Evolutionary conservation across 2,888 invertebrate genomes (phyloP).

Genomic region (Heteromurus nitidus): DNA sequence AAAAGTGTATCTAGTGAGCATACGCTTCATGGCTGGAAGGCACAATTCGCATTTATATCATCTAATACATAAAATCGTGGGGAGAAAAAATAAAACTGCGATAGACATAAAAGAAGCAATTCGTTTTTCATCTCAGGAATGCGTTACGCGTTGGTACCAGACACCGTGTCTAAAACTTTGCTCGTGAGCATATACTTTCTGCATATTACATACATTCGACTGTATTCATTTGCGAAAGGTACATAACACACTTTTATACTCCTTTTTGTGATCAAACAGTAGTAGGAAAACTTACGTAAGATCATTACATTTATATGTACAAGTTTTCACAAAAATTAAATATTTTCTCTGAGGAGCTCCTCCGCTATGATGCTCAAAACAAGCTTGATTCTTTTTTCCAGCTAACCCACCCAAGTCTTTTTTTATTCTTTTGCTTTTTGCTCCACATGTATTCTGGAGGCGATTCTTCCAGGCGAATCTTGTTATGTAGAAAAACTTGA

Average conservation of each 20-base stretch:
- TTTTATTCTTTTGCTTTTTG: conserved; percentile 17
- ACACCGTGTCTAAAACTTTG: too few species aligned
- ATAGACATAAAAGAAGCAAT: background rate
- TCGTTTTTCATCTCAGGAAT: background rate
- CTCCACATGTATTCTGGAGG: conserved; percentile 47
- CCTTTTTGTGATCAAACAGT: too few species aligned
- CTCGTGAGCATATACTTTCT: background rate
- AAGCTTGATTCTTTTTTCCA: background rate
- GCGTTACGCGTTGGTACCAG: background rate
- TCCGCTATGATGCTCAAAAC: conserved; percentile 5
- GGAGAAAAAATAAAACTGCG: background rate
- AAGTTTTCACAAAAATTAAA: conserved; percentile 26
- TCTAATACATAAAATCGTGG: background rate
- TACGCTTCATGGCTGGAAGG: background rate
- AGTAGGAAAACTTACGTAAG: too few species aligned
- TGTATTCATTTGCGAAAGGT: too few species aligned
- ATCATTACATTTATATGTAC: too few species aligned
- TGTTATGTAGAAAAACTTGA: background rate
- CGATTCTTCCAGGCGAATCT: conserved; percentile 31
- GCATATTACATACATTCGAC: background rate
- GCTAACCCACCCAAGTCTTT: conserved; percentile 21
- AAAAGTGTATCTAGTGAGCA: background rate
- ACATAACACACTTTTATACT: too few species aligned
- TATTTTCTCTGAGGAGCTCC: conserved; percentile 19
- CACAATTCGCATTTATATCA: conserved; percentile 6